These are phyloP conservation scores for Heloderma charlesbogerti DNA, from an alignment of 2,113 vertebrate species.

Conservation along the genomic window DNA sequence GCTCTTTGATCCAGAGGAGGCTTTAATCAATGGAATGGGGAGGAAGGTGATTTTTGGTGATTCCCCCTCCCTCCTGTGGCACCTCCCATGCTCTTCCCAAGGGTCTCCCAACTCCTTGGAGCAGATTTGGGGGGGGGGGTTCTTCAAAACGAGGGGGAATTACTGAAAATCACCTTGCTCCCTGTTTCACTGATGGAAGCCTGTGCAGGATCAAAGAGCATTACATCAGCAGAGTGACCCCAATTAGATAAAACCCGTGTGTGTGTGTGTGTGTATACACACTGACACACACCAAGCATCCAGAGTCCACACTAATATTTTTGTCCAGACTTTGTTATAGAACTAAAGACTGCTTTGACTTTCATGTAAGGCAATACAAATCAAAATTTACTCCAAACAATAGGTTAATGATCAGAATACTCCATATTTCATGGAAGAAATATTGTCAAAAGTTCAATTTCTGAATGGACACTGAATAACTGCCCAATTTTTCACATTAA, in stretches of 20 bases:
- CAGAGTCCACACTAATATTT: background rate
- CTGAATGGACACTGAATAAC: slow-evolving; percentile 11
- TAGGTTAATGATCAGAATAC: background rate
- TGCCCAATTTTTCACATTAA: background rate
- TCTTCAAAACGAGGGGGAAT: background rate
- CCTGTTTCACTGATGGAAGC: background rate
- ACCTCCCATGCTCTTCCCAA: background rate
- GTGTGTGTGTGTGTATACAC: too few species aligned
- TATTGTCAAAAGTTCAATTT: background rate
- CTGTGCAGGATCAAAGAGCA: background rate
- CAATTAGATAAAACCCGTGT: background rate
- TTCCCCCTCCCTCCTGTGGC: background rate
- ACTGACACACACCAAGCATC: background rate
- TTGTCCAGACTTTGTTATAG: background rate
- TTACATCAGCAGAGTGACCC: background rate
- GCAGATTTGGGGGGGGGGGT: background rate
- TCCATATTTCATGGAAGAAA: slow-evolving; percentile 2
- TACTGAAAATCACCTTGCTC: background rate
- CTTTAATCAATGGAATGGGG: background rate
- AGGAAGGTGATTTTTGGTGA: background rate
- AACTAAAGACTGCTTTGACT: background rate
- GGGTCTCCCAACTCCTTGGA: background rate
- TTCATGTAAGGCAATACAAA: background rate
- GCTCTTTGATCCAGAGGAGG: background rate
- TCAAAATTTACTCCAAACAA: background rate